A percentile compares a stretch with the other conserved stretches of the same genome.
Evolutionary conservation across 2,797 vertebrate genomes (phyloP).

Genomic region (Tiaroga cobitis): DNA sequence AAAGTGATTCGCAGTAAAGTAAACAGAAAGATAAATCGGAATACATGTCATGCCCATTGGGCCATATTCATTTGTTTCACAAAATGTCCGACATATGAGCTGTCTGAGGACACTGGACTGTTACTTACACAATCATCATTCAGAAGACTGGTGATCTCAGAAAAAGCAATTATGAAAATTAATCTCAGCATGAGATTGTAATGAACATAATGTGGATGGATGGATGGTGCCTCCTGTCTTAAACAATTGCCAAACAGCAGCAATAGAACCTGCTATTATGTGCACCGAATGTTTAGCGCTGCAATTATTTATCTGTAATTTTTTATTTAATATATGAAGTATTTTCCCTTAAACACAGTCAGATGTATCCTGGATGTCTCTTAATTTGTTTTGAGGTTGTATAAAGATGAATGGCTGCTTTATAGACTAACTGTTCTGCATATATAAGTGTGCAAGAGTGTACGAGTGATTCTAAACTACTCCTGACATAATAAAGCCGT

Average conservation of each 20-base stretch:
- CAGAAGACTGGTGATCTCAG: background rate
- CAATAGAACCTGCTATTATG: background rate
- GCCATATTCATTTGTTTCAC: background rate
- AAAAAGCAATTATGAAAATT: constrained; percentile 1
- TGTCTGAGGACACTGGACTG: background rate
- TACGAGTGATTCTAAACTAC: background rate
- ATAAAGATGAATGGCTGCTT: background rate
- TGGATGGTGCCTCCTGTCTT: background rate
- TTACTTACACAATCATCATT: background rate
- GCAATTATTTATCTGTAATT: background rate
- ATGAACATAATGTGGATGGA: background rate
- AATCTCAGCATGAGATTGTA: background rate
- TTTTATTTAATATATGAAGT: background rate
- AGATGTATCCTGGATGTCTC: background rate
- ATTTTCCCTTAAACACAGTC: background rate
- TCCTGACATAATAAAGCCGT: background rate
- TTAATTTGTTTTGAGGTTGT: background rate
- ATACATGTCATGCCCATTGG: background rate
- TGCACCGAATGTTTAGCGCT: background rate
- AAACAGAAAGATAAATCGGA: background rate
- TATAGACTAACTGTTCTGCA: background rate
- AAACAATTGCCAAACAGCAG: background rate
- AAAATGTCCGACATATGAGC: background rate
- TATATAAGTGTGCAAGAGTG: constrained; percentile 1
- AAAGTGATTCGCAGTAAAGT: background rate